Base-by-base conservation (phyloP, 2,888 invertebrate genomes). In the Epinotia bilunana region DNA sequence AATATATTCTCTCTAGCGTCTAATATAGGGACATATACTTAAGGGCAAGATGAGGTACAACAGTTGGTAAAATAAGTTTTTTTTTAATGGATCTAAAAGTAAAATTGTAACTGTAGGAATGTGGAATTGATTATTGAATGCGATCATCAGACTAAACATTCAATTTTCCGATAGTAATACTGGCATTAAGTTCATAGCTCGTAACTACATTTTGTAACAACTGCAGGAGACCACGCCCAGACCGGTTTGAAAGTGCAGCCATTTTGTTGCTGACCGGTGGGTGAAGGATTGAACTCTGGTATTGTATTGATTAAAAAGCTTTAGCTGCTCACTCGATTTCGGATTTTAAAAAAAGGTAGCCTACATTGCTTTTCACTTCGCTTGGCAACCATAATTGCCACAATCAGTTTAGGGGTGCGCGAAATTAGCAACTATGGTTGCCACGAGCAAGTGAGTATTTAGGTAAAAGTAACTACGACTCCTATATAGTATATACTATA, bases 181-280 rank as follows among this genome's bases (percentile, higher is more conserved):
- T 16, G 49, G 49, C 6, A 16, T 49, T 49, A 53, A 7, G 53
- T 53, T 53, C 53, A 53, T n/a, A 53, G 53, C 53, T n/a, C 53
- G 5, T 53, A n/a, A n/a, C 53, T 53, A 53, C 53, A 53, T 53
- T 53, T 53, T 53, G 53, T 60, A 60, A 9, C 28, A 33, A n/a
- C 61, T 33, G 33, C 60, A 28, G 60, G 61, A 61, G 61, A 61
- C 18, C 62, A 39, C 39, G 62, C 62, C 62, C 39, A 39, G 62
- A 62, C 62, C 62, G 43, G 62, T 43, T 62, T 43, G 62, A 39
- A 33, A n/a, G 16, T 62, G 18, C 43, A 43, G 39, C 33, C 39
- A 39, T n/a, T 18, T 62, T 39, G n/a, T 39, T 62, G 11, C 39
- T 62, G 11, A 62, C 11, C 39, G 62, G 39, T 39, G 39, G 33